These are phyloP conservation scores for Calypte anna DNA, from an alignment of 2,113 vertebrate genomes.

Conservation along the genomic window DNA sequence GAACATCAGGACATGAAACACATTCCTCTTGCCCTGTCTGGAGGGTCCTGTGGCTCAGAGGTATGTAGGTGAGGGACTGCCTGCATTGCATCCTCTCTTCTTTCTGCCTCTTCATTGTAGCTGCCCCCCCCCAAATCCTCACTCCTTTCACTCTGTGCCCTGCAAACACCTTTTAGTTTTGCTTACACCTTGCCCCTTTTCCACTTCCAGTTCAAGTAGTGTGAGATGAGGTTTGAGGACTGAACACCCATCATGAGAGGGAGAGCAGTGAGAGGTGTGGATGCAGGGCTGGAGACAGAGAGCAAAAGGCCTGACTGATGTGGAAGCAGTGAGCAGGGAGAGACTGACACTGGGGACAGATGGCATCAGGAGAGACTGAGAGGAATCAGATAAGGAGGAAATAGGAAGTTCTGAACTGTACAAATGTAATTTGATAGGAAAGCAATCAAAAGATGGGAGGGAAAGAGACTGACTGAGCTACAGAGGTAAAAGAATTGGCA, in stretches of 20 bases:
- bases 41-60: background rate
- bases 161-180: background rate
- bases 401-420: background rate
- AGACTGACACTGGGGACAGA: background rate
- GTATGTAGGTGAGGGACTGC: background rate
- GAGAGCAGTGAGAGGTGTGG: background rate
- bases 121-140: background rate
- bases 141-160: background rate
- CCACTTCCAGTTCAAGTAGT: background rate
- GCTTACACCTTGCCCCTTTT: background rate
- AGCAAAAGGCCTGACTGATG: background rate
- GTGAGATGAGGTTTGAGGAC: background rate
- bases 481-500: background rate
- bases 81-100: background rate
- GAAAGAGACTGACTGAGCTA: background rate
- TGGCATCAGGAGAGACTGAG: background rate
- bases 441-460: background rate
- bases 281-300: background rate
- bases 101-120: background rate
- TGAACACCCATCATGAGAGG: background rate
- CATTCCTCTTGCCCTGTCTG: background rate
- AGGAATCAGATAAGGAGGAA: background rate
- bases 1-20: background rate
- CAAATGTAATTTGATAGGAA: background rate
- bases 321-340: background rate